Evolutionary conservation across 2,797 vertebrate genomes (phyloP).

Genomic region (Aselliscus stoliczkanus): DNA sequence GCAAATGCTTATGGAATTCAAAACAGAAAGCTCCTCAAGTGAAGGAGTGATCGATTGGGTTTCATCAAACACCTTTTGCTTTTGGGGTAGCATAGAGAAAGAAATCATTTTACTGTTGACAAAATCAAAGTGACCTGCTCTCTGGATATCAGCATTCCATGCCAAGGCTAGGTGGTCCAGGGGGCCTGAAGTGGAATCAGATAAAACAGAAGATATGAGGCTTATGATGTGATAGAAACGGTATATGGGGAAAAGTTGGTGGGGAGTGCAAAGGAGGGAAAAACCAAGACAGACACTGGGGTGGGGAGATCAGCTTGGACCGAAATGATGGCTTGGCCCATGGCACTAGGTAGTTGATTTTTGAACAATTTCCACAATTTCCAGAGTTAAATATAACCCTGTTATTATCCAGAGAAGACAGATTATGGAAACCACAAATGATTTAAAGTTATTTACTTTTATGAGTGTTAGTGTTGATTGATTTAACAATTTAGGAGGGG

Average conservation of each 20-base stretch:
- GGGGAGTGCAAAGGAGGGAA: background rate
- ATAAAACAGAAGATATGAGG: background rate
- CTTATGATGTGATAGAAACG: background rate
- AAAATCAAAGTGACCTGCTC: background rate
- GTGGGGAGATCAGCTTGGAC: background rate
- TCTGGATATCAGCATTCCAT: background rate
- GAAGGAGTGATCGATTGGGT: background rate
- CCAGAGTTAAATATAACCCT: background rate
- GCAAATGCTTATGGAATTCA: background rate
- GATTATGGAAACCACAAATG: background rate
- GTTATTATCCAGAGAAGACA: background rate
- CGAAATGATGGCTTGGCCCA: background rate
- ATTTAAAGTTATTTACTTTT: background rate
- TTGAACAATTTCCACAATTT: background rate
- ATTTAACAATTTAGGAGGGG: background rate
- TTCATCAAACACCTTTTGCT: background rate
- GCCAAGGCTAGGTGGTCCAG: background rate
- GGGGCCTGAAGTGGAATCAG: background rate
- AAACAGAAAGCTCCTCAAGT: background rate
- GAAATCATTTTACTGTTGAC: background rate
- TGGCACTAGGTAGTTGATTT: background rate
- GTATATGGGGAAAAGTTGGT: background rate
- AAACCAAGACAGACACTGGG: background rate
- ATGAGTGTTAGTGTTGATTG: background rate
- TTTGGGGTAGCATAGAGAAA: background rate